These are phyloP conservation scores for Meloidogyne floridensis DNA, from an alignment of 1,140 invertebrate genomes.

Conservation along the genomic window DNA sequence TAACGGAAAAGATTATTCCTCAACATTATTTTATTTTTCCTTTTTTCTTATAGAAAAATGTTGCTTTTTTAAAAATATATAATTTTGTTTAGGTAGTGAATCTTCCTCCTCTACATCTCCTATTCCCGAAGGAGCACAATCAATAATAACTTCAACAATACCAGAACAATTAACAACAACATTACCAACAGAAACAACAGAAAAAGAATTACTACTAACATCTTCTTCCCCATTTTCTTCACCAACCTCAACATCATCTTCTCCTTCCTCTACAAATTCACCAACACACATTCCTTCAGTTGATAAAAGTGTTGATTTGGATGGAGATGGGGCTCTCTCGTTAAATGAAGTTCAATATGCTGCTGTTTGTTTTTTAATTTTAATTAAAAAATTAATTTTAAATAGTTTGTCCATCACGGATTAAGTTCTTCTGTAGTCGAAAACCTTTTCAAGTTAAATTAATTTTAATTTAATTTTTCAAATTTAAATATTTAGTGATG, in stretches of 20 bases:
- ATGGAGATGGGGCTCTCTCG: slow-evolving; percentile 58
- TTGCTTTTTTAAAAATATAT: too few species aligned
- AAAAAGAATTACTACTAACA: background rate
- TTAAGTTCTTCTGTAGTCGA: slow-evolving; percentile 61
- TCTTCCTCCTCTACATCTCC: background rate
- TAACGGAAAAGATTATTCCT: too few species aligned
- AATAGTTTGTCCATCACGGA: slow-evolving; percentile 61
- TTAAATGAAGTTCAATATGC: slow-evolving; percentile 63
- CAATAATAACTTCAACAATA: slow-evolving; percentile 23
- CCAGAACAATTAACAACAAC: background rate
- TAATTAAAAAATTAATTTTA: background rate
- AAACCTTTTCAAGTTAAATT: slow-evolving; percentile 46
- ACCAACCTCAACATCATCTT: background rate
- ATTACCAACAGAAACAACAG: slow-evolving; percentile 21
- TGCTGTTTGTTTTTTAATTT: slow-evolving; percentile 31
- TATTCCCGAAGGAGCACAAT: background rate
- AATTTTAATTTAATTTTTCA: slow-evolving; percentile 9
- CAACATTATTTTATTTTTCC: too few species aligned
- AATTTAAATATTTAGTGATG: slow-evolving; percentile 42
- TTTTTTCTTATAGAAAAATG: too few species aligned
- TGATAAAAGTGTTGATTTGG: slow-evolving; percentile 61
- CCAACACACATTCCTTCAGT: slow-evolving; percentile 41
- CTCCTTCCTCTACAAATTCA: slow-evolving; percentile 20
- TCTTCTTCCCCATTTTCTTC: slow-evolving; percentile 18
- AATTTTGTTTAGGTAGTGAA: too few species aligned